Evolutionary conservation across 2,888 invertebrate species (phyloP).

Genomic region (Pristionchus arcanus): DNA sequence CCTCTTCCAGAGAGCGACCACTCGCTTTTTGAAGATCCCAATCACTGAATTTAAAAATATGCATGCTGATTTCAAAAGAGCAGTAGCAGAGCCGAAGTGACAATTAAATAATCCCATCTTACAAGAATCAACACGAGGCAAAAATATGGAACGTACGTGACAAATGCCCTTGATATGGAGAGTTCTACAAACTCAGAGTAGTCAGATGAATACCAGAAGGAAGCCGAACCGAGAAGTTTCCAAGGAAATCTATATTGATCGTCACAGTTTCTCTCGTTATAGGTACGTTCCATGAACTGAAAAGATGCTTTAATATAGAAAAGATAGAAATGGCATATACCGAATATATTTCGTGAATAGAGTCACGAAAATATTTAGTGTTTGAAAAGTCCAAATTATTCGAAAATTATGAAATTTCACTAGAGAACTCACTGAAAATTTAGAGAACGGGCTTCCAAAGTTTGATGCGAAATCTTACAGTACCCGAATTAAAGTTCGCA

Average conservation of each 20-base stretch:
- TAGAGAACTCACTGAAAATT: too few species aligned
- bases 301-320: too few species aligned
- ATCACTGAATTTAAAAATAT: background rate
- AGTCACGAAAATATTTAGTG: too few species aligned
- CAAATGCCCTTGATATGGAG: background rate
- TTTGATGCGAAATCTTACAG: too few species aligned
- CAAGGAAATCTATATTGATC: background rate
- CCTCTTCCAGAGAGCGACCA: background rate
- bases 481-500: too few species aligned
- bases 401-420: too few species aligned
- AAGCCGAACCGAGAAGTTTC: constrained; percentile 1
- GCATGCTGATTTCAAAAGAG: background rate
- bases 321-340: too few species aligned
- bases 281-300: background rate
- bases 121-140: too few species aligned
- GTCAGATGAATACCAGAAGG: constrained; percentile 54
- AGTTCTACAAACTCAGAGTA: constrained; percentile 20
- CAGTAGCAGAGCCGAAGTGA: too few species aligned
- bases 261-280: background rate
- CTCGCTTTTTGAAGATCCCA: constrained; percentile 3
- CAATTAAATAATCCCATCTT: too few species aligned
- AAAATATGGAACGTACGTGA: background rate
- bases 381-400: too few species aligned
- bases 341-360: background rate
- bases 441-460: too few species aligned